Conservation (phyloP, 37 sponge, comb jelly and placozoan species). For the Theonella swinhoei region DNA sequence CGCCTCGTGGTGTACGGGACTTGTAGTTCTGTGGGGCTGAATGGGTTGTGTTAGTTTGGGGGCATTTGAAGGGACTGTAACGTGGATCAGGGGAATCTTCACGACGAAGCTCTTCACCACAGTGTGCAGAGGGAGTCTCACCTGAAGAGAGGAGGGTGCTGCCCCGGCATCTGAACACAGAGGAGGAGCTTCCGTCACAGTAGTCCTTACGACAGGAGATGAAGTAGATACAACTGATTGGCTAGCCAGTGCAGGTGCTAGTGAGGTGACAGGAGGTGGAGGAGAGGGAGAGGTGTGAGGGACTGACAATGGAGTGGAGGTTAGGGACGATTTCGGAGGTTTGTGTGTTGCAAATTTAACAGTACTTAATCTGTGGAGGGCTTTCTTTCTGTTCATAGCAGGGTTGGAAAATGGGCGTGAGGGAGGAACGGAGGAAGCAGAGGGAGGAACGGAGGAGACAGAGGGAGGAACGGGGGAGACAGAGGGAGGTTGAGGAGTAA, state of each 20-base stretch:
- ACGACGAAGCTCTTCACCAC: not conserved
- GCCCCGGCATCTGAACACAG: not conserved
- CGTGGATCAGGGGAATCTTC: not conserved
- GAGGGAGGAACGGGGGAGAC: too few relatives aligned
- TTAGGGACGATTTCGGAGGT: too few relatives aligned
- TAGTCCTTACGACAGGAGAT: not conserved
- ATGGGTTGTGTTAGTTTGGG: not conserved
- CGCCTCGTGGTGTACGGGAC: not conserved
- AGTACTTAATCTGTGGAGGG: too few relatives aligned
- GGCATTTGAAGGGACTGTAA: not conserved
- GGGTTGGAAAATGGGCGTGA: not conserved
- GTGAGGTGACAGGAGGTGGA: not conserved
- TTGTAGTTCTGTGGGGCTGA: not conserved
- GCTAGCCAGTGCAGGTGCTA: not conserved
- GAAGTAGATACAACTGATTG: not conserved
- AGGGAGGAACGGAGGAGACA: not conserved
- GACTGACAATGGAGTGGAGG: not conserved
- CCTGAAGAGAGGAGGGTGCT: not conserved
- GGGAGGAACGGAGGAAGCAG: not conserved
- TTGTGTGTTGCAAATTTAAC: too few relatives aligned
- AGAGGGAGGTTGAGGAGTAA: slow-evolving; percentile 2
- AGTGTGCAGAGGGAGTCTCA: slow-evolving; percentile 1
- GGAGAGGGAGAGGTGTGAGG: slow-evolving; percentile 2
- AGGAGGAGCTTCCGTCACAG: not conserved
- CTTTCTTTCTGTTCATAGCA: too few relatives aligned